Evolutionary conservation across 2,888 invertebrate species (phyloP).

Genomic region (Synergus japonicus): DNA sequence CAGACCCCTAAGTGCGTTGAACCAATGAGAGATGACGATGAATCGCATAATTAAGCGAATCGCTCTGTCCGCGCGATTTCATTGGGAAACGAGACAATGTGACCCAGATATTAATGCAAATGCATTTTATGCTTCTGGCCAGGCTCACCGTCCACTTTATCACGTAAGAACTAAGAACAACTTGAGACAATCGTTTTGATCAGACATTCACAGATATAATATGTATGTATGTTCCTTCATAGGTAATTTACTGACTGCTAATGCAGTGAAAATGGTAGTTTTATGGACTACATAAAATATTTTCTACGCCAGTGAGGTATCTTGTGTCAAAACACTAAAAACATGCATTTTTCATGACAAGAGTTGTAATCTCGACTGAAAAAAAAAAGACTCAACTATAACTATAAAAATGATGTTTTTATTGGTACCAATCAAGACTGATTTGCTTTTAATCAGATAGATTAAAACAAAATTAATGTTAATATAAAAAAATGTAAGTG

Average conservation of each 20-base stretch:
- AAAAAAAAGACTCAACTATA: background rate
- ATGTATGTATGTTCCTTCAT: background rate
- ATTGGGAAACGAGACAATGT: constrained; percentile 32
- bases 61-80: constrained; percentile 10
- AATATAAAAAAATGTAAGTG: constrained; percentile 30
- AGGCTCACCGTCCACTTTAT: constrained; percentile 2
- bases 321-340: too few species aligned
- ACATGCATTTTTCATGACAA: too few species aligned
- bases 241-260: background rate
- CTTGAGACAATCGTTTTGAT: constrained; percentile 11
- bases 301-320: background rate
- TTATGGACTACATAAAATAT: background rate
- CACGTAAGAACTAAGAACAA: background rate
- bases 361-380: background rate
- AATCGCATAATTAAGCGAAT: constrained; percentile 23
- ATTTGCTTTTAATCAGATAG: constrained; percentile 19
- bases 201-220: constrained; percentile 15
- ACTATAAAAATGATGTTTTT: background rate
- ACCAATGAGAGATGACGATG: constrained; percentile 31
- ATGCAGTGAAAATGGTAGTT: background rate
- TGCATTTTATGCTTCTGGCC: constrained; percentile 25
- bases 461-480: constrained; percentile 14
- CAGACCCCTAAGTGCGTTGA: constrained; percentile 26
- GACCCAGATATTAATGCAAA: constrained; percentile 39
- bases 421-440: constrained; percentile 23